Conservation (phyloP, 2,113 vertebrate genomes). For the Neomonachus schauinslandi region DNA sequence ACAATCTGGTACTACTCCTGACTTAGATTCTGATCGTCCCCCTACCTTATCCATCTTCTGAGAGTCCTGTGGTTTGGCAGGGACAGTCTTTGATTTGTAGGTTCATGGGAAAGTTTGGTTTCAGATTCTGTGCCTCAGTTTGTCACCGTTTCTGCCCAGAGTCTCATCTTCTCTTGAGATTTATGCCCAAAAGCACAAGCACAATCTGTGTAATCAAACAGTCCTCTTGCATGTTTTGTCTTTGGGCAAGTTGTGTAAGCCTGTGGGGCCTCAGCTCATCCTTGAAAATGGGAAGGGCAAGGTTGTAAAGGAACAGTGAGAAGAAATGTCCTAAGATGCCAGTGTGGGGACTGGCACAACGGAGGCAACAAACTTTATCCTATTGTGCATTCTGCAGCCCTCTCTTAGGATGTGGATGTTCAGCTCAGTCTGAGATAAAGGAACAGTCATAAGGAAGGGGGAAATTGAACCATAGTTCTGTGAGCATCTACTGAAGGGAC, state of each 20-base stretch:
- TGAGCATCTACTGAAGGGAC: neutral
- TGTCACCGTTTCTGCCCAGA: neutral
- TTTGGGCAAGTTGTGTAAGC: neutral
- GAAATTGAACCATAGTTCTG: neutral
- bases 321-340: neutral
- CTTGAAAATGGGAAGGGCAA: neutral
- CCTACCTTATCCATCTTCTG: neutral
- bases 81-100: neutral
- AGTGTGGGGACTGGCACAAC: neutral
- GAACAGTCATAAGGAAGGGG: neutral
- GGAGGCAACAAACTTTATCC: neutral
- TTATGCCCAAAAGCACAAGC: neutral
- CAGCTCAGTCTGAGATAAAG: neutral
- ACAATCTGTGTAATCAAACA: accelerated
- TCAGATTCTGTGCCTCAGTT: neutral
- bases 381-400: no score
- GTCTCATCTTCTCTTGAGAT: neutral
- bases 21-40: neutral
- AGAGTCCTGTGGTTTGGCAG: neutral
- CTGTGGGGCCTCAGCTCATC: neutral
- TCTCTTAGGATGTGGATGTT: neutral
- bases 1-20: no score
- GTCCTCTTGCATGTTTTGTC: neutral
- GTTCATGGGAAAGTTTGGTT: neutral
- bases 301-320: neutral